Base-by-base conservation (phyloP, 2,113 vertebrate species). In the Ginglymostoma cirratum region DNA sequence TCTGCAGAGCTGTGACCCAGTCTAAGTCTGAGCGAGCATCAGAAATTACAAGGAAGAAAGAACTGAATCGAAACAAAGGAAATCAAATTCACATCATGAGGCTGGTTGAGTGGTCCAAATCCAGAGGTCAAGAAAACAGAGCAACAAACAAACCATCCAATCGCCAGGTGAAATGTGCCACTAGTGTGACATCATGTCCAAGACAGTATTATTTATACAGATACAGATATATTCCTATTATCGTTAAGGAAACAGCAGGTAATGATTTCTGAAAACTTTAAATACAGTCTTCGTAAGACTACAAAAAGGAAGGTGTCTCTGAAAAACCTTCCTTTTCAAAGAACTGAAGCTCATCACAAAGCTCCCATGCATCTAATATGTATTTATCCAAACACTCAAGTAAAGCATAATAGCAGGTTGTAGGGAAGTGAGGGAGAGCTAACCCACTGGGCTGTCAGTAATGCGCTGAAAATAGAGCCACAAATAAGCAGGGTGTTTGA, bases 311-410 rank as follows among this genome's bases (percentile, higher is more conserved):
- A 95, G 45, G 69, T 72, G 94, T 19, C 67, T 95, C 65, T 93
- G n/a, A 66, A 66, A 66, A 93, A 67, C 15, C 34, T 23, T 93
- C 89, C 89, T 66, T 66, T 67, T 66, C 61, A 66, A 93, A 52
- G 48, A 72, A 34, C 94, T 72, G 94, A 95, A 95, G 67, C 94
- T 72, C 69, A 95, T 95, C 69, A 48, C 94, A 72, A 93, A 93
- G 67, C 94, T 52, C 94, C 23, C 15, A 48, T 48, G 45, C 69
- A 95, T 72, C 42, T 72, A 70, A 30, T 95, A 72, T 76, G 69
- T 95, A 95, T 95, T 95, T 95, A 95, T 95, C 94, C 94, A 70
- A 95, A 95, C 94, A 95, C 24, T 95, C 67, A 48, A 95, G 94
- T 34, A 52, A 66, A 95, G 45, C 38, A 70, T 95, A 95, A 95